Evolutionary conservation across 2,888 invertebrate species (phyloP), one percentile per base, ranked within the genome.

Genomic region (Hofmannophila pseudospretella): DNA sequence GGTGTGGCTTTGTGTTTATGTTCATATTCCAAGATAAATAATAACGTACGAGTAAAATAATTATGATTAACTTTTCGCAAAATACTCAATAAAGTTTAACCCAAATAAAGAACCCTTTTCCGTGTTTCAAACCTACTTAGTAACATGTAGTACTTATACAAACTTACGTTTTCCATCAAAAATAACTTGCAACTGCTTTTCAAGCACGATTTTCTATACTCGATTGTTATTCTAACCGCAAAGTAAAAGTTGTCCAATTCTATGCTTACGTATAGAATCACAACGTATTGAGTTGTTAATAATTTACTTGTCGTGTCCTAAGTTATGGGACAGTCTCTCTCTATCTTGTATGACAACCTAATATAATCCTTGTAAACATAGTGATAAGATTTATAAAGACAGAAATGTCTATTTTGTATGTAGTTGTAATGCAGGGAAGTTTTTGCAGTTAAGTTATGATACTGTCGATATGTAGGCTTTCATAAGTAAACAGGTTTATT

Each of bases 201-300:
- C 4, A n/a, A 23, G 23, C 4, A 23, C 23, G n/a, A 8, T n/a
- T n/a, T 30, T 7, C 14, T n/a, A 30, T 16, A 16, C 4, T 2
- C 2, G 4, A 16, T 9, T 16, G 16, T 14, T 30, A 3, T 1
- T 5, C 8, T 19, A 34, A 32, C 27, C 11, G 22, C 31, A 35
- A 29, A 39, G 41, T 34, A 35, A 37, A 40, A 30, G 32, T 41
- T 31, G 29, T 14, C 47, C 43, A 44, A 41, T 42, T 42, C 35
- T 44, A 46, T 42, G 33, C 37, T n/a, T n/a, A n/a, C n/a, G 31
- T 26, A 39, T 42, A 43, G 42, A 42, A 40, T 39, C 35, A 36
- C 30, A 41, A 37, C 37, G 41, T 39, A 53, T 52, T 50, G 52
- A 55, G 47, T 51, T 55, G 57, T 55, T 52, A 47, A 31, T 40